Base-by-base conservation (phyloP, 2,888 invertebrate genomes). In the Eilema depressum region DNA sequence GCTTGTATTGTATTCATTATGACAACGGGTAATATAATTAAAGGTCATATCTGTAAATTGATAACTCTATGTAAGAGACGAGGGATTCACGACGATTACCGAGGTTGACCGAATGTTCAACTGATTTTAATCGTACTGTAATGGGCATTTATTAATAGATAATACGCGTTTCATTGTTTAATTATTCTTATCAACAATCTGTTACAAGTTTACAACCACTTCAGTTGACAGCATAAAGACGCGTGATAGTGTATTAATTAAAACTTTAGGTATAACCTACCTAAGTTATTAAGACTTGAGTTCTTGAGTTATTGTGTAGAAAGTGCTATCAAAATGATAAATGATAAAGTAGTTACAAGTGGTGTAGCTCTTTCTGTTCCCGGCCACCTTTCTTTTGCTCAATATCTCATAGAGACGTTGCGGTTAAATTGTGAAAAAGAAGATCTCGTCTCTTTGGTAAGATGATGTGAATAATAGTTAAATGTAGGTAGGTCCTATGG, bases 321-420 rank as follows among this genome's bases (percentile, higher is more conserved):
- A 25, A 5, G 63, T 63, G 62, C 28, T 47, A 25, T 33, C 47
- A 74, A 33, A 74, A 90, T 86, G 87, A 89, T 91, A 69, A 75
- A 85, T 68, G 86, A 92, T 70, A 90, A 91, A 23, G 86, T 90
- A 8, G 92, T 92, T 28, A 74, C 86, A 57, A 88, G 88, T 5
- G 90, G 88, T 1, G 87, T 89, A 8, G 86, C 88, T 3, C 71
- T 85, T n/a, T 74, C 57, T 37, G 80, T 93, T 28, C 92, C 92
- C 0, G 89, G 87, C 0, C 91, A 92, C 75, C 75, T 92, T 53
- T 89, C 89, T 4, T 90, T 88, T 53, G 90, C 88, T 1, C 91
- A 92, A 69, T 88, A 86, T 75, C 70, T 91, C 14, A 79, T 92
- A 28, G 92, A 92, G 68, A 85, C 82, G 69, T 75, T 93, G 47